Evolutionary conservation across 2,797 vertebrate genomes (phyloP).

Genomic region (Hippocampus kuda): DNA sequence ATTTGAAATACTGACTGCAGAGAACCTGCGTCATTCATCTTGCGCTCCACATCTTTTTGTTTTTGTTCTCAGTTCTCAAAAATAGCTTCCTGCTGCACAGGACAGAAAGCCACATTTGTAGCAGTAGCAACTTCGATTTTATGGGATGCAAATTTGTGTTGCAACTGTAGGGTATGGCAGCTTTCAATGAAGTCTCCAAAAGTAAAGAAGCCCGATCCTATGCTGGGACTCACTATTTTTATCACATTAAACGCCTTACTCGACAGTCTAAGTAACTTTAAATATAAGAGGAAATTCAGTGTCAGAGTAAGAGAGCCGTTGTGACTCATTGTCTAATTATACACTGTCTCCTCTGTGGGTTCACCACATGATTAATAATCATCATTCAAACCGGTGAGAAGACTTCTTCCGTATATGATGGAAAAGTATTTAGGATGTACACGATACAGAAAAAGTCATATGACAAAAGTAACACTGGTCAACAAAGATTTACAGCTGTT

Average conservation of each 20-base stretch:
- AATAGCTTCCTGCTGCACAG: not conserved
- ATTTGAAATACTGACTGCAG: not conserved
- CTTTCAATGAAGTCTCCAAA: conserved; percentile 2
- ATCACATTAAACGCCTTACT: conserved; percentile 16
- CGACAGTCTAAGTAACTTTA: conserved; percentile 21
- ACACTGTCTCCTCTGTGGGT: conserved; percentile 2
- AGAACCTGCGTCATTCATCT: not conserved
- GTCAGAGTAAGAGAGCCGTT: conserved; percentile 25
- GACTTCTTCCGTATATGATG: not conserved
- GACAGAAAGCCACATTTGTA: conserved; percentile 1
- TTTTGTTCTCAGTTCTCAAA: not conserved
- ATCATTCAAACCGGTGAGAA: not conserved
- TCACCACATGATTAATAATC: conserved; percentile 3
- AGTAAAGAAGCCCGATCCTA: not conserved
- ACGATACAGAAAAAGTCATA: not conserved
- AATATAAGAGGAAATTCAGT: conserved; percentile 30
- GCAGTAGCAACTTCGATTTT: not conserved
- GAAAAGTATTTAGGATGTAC: not conserved
- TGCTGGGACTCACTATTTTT: conserved; percentile 2
- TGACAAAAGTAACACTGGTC: too few species aligned
- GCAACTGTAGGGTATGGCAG: conserved; percentile 6
- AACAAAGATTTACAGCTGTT: not conserved
- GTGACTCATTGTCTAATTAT: conserved; percentile 15
- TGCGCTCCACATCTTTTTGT: not conserved
- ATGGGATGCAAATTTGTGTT: conserved; percentile 13